Percentiles rank a stretch among this genome's conserved stretches.
phyloP scores from a whole-genome alignment of 2,888 invertebrate genomes.

The Dascillus cervinus region DNA sequence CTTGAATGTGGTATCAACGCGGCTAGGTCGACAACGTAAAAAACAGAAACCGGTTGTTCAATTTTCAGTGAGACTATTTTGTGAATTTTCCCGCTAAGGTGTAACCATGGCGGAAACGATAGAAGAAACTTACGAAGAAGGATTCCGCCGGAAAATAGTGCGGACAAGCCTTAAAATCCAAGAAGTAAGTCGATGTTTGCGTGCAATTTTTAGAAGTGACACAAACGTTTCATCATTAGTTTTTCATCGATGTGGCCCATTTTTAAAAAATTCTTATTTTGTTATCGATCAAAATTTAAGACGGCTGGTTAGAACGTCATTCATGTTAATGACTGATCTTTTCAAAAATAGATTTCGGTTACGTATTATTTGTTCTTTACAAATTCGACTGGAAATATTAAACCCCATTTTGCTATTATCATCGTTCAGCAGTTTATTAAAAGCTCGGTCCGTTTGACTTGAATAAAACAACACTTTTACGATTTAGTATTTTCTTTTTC shows the following conservation, averaged over 20 bases:
- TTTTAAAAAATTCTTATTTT: no score
- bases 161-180: constrained; percentile 64
- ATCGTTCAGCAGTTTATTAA: no score
- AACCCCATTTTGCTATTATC: no score
- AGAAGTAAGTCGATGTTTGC: constrained; percentile 51
- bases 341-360: constrained; percentile 19
- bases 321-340: constrained; percentile 20
- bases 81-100: constrained; percentile 14
- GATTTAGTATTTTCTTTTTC: no score
- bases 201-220: no score
- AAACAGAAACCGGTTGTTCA: constrained; percentile 12
- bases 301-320: constrained; percentile 8
- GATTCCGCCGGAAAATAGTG: constrained; percentile 62
- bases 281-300: no score
- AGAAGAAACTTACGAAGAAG: constrained; percentile 62
- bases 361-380: no score
- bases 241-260: no score
- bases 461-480: no score
- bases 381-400: no score
- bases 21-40: constrained; percentile 26
- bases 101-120: constrained; percentile 42
- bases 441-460: no score
- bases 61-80: constrained; percentile 19
- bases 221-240: no score
- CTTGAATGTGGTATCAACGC: constrained; percentile 32